Conservation (phyloP, 2,888 invertebrate species). For the Lycocerus yunnanus region DNA sequence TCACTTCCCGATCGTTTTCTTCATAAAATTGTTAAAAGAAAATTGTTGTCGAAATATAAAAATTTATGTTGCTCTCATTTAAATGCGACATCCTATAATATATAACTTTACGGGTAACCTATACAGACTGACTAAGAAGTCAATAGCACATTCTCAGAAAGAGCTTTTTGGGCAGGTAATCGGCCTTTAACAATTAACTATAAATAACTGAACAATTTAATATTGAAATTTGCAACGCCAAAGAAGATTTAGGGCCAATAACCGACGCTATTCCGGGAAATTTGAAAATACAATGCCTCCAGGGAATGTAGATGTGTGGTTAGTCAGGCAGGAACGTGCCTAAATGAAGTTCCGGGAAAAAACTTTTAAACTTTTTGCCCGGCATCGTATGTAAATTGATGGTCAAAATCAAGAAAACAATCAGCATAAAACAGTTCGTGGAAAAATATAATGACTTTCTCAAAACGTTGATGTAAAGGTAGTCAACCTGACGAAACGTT, state of each 20-base stretch:
- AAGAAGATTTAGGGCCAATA: slow-evolving; percentile 2
- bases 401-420: neutral
- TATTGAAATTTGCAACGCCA: neutral
- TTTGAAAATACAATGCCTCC: slow-evolving; percentile 1
- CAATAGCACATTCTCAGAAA: neutral
- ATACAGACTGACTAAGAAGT: neutral
- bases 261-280: neutral
- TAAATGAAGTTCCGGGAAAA: neutral
- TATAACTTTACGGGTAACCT: neutral
- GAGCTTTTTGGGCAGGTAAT: neutral
- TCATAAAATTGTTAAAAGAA: neutral
- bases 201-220: neutral
- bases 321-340: neutral
- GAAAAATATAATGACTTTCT: neutral
- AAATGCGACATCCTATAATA: neutral
- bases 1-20: neutral
- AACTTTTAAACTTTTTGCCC: neutral
- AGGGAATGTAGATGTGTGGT: neutral
- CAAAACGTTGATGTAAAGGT: neutral
- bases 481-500: neutral
- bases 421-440: neutral
- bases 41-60: neutral
- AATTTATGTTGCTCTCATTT: neutral
- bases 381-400: neutral
- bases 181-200: slow-evolving; percentile 3